A percentile compares a stretch with the other conserved stretches of the same genome.
Conservation (phyloP, 2,113 vertebrate genomes). For the Gallinago undulata region DNA sequence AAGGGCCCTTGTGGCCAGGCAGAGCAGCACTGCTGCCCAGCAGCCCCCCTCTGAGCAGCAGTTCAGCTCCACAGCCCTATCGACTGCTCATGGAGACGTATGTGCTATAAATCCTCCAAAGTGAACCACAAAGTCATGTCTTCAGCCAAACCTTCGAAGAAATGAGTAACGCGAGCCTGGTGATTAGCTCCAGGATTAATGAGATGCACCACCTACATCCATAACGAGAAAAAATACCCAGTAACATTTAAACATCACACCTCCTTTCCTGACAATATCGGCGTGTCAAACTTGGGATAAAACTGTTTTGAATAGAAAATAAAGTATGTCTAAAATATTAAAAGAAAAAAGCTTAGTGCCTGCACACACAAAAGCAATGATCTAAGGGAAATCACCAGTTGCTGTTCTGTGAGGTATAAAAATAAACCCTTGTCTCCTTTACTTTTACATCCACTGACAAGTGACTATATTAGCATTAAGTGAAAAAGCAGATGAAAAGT, state of each 20-base stretch:
- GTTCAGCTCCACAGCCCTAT: background rate
- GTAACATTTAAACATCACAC: background rate
- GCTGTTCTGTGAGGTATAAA: constrained; percentile 70
- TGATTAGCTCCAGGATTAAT: constrained; percentile 54
- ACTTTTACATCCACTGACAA: constrained; percentile 70
- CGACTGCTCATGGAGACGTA: background rate
- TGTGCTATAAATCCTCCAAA: background rate
- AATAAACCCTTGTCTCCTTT: constrained; percentile 71
- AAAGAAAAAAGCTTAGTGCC: constrained; percentile 58
- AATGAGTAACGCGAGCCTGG: background rate
- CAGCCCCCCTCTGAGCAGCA: accelerated
- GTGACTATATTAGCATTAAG: constrained; percentile 74
- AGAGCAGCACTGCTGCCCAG: background rate
- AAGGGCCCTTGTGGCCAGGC: background rate
- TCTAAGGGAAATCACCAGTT: constrained; percentile 72
- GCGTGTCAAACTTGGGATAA: constrained; percentile 50
- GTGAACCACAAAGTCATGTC: background rate
- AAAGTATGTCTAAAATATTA: constrained; percentile 68
- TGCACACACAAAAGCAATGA: constrained; percentile 64
- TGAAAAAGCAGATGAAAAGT: constrained; percentile 73
- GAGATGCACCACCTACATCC: constrained; percentile 49
- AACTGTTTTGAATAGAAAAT: constrained; percentile 69
- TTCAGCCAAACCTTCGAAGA: constrained; percentile 18
- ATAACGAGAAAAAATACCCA: constrained; percentile 17
- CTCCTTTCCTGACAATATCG: constrained; percentile 27